phyloP scores from a whole-genome alignment of 1,140 invertebrate genomes.

The Brachionus asplanchnoidis region DNA sequence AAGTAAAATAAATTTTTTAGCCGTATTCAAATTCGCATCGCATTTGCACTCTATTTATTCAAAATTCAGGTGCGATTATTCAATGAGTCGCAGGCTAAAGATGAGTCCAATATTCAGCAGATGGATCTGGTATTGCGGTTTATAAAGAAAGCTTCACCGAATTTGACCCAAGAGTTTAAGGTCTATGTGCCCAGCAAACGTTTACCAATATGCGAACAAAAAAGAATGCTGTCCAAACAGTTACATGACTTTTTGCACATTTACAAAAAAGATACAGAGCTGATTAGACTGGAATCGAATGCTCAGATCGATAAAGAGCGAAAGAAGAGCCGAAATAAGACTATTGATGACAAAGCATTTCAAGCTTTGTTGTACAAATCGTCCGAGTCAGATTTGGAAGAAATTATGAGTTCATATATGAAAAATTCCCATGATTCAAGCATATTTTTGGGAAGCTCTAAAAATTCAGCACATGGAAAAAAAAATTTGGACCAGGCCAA shows the following conservation, averaged over 20 bases:
- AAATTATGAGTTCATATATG: conserved; percentile 64
- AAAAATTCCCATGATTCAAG: conserved; percentile 65
- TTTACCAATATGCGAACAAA: conserved; percentile 73
- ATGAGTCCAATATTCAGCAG: conserved; percentile 46
- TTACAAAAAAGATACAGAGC: conserved; percentile 72
- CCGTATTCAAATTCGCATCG: conserved; percentile 66
- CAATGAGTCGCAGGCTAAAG: conserved; percentile 61
- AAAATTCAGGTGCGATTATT: conserved; percentile 65
- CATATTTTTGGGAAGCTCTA: conserved; percentile 61
- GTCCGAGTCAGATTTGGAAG: conserved; percentile 64
- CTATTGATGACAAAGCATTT: conserved; percentile 38
- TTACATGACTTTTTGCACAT: conserved; percentile 84
- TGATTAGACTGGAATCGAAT: conserved; percentile 54
- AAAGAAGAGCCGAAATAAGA: conserved; percentile 43
- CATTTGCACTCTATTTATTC: conserved; percentile 75
- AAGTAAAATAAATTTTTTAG: conserved; percentile 55
- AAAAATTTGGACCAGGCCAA: background rate
- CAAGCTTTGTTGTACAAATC: conserved; percentile 45
- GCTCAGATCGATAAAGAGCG: conserved; percentile 28
- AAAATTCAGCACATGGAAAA: conserved; percentile 32
- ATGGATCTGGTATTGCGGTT: conserved; percentile 68
- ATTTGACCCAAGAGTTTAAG: conserved; percentile 70
- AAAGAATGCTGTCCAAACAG: conserved; percentile 79
- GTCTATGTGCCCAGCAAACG: conserved; percentile 68
- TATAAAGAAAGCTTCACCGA: conserved; percentile 71